phyloP scores from a whole-genome alignment of 2,797 vertebrate genomes.

The Uromys caudimaculatus region DNA sequence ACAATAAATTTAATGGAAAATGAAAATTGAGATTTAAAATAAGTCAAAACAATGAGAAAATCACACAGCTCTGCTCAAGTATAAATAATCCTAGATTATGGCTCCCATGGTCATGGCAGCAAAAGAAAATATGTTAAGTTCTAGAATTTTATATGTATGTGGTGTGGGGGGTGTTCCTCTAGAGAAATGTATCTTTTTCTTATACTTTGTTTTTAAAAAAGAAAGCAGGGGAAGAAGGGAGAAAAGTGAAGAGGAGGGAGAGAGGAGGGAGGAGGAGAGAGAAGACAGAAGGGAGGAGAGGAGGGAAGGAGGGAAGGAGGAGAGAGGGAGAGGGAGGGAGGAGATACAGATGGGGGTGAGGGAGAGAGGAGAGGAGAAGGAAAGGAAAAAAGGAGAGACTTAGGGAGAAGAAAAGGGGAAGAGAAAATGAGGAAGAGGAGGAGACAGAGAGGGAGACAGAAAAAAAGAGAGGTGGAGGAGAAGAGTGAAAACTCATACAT shows the following conservation, averaged over 20 bases:
- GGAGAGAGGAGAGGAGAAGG: rapidly evolving
- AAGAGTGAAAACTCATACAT: not conserved
- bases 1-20: slow-evolving; percentile 22
- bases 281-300: too few species aligned
- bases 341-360: rapidly evolving
- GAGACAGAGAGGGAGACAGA: not conserved
- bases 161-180: not conserved
- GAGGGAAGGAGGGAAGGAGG: too few species aligned
- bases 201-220: not conserved
- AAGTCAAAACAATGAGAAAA: slow-evolving; percentile 18
- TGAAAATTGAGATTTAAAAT: slow-evolving; percentile 29
- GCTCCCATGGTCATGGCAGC: not conserved
- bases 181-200: slow-evolving; percentile 16
- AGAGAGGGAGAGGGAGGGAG: too few species aligned
- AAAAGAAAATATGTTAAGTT: slow-evolving; percentile 22
- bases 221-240: too few species aligned
- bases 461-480: not conserved
- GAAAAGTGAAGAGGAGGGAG: too few species aligned
- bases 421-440: not conserved
- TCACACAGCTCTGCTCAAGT: not conserved
- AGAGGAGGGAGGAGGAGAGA: too few species aligned
- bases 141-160: not conserved
- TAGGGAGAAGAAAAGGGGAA: too few species aligned
- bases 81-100: not conserved
- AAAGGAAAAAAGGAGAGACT: not conserved